Evolutionary conservation across 1,140 invertebrate species (phyloP).

Genomic region (Drosophila mauritiana): DNA sequence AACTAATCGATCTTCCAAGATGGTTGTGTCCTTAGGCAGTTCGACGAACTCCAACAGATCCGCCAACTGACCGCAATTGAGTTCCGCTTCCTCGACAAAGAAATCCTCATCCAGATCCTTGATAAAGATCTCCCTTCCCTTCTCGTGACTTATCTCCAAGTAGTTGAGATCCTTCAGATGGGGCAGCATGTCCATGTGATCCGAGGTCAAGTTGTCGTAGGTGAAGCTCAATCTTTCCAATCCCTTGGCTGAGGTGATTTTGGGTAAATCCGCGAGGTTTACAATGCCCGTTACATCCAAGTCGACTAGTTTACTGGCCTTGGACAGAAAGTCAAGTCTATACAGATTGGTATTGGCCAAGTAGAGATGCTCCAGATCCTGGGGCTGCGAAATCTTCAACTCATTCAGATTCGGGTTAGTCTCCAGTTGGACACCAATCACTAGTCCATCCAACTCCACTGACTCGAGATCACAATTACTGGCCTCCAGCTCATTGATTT

Average conservation of each 20-base stretch:
- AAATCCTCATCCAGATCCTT: conserved; percentile 54
- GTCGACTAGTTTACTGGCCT: conserved; percentile 51
- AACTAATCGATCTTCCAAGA: conserved; percentile 29
- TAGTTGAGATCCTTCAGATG: conserved; percentile 45
- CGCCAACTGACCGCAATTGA: conserved; percentile 49
- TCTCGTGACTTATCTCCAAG: conserved; percentile 45
- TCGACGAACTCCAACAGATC: conserved; percentile 22
- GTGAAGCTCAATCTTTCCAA: conserved; percentile 59
- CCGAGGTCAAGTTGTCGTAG: conserved; percentile 24
- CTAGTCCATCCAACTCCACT: conserved; percentile 16
- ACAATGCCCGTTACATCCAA: conserved; percentile 57
- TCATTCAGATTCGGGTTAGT: conserved; percentile 43
- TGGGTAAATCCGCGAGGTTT: conserved; percentile 32
- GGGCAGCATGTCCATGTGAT: conserved; percentile 37
- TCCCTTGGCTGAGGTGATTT: conserved; percentile 26
- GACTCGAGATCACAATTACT: conserved; percentile 29
- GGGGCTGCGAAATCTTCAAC: conserved; percentile 32
- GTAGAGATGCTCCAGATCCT: conserved; percentile 44
- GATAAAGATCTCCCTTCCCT: conserved; percentile 48
- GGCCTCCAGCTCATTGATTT: conserved; percentile 36
- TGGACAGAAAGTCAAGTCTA: conserved; percentile 47
- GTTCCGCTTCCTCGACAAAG: conserved; percentile 22
- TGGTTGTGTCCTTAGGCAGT: conserved; percentile 33
- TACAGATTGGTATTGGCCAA: conserved; percentile 43
- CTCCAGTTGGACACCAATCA: conserved; percentile 31